Base-by-base conservation (phyloP, 2,888 invertebrate species). In the Lithophane socia region DNA sequence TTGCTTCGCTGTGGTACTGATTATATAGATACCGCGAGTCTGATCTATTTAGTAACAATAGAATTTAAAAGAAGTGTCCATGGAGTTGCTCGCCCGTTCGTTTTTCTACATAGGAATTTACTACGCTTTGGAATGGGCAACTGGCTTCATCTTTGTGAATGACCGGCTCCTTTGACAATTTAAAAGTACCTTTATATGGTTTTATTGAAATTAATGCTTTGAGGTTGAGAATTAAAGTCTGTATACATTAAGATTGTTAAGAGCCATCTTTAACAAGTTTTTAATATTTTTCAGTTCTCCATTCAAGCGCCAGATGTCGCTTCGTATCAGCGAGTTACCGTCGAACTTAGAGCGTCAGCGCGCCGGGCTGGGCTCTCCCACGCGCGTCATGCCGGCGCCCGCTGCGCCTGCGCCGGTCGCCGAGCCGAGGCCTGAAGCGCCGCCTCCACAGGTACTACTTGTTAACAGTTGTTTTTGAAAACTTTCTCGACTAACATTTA, bases 291-390 rank as follows among this genome's bases (percentile, higher is more conserved):
- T 97, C 95, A 98, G 98, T 91, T 99, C 99, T 29, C 99, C 98
- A 82, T 99, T 99, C 97, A 99, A 99, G 97, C 97, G 99, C 65
- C 99, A 99, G 95, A 98, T 99, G 97, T 99, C 99, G 82, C 97
- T 99, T 86, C 98, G 99, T 83, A 98, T 99, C 90, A 99, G 98
- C 94, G 99, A 99, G 97, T 97, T 99, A 94, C 99, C 99, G 79
- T 99, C 99, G 91, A 99, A 99, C 93, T 96, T 99, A 90, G 99
- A 99, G 96, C 97, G 99, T 69, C 97, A 86, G 97, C 98, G 89
- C 96, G 97, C 94, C 97, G 98, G 95, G 2, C 91, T 97, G 97
- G 97, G 98, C 97, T 96, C 98, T 97, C 97, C 98, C 97, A 94
- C 97, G 98, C 90, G 98, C 97, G 86, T 97, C 97, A 93, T 98